Evolutionary conservation across 37 sponge, comb jelly and placozoan genomes (phyloP), one percentile per base, ranked within the genome.

Genomic region (Chondrosia reniformis): DNA sequence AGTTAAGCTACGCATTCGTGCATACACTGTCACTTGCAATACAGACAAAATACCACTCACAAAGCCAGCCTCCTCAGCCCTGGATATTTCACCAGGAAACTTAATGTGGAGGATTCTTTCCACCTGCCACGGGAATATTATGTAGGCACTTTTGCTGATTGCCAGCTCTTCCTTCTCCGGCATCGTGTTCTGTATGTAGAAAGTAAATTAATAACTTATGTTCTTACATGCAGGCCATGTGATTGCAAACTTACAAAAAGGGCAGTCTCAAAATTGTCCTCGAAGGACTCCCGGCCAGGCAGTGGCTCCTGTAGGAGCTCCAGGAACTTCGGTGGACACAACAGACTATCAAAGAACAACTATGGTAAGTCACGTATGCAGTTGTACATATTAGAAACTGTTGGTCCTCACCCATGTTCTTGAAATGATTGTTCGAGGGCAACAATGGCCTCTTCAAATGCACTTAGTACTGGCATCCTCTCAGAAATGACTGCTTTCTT

Each of bases 11-110:
- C n/a, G n/a, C n/a, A n/a, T n/a, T n/a, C n/a, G n/a, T n/a, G n/a
- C n/a, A n/a, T n/a, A n/a, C n/a, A n/a, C n/a, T n/a, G n/a, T n/a
- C n/a, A n/a, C n/a, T n/a, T n/a, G n/a, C n/a, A n/a, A n/a, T 17
- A 49, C 54, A 49, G 17, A 49, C 17, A 49, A 49, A 49, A 49
- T 49, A 49, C 17, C 54, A 49, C 54, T 12, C 17, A 49, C 54
- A 49, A 49, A 49, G 54, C 54, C 54, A 49, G 54, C 54, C 54
- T 49, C 54, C 54, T 49, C 54, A 49, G 54, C 54, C 54, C 54
- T 49, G 54, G 54, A 49, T n/a, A n/a, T n/a, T n/a, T n/a, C n/a
- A n/a, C n/a, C n/a, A n/a, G n/a, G n/a, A n/a, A n/a, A n/a, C n/a
- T n/a, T 49, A 49, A 49, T 49, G 54, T 49, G 54, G 54, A 49